Evolutionary conservation across 2,797 vertebrate species (phyloP), one percentile per base, ranked within the genome.

Genomic region (Pitangus sulphuratus): DNA sequence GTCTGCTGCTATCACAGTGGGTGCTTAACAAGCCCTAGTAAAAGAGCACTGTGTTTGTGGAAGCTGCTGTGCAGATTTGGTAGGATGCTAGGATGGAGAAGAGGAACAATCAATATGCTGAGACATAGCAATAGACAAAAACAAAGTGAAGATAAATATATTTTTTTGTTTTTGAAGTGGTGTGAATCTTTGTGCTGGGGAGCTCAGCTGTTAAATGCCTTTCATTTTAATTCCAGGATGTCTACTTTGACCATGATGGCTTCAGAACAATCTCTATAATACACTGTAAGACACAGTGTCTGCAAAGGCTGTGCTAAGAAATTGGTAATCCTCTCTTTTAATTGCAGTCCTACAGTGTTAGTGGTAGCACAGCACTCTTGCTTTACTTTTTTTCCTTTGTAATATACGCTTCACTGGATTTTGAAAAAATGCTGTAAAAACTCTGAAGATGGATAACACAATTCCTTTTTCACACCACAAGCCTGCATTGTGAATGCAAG

Each of bases 241-340:
- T 84, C 61, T 91, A 5, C 39, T 90, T 87, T 74, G 76, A 57
- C 51, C 17, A 3, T 51, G 40, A 79, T 60, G n/a, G 31, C 62
- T 83, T 91, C 51, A 82, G 78, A 87, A 79, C 42, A 57, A 56
- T 65, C 30, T 69, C 57, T 87, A 19, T 69, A 80, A 45, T 68
- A 71, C 17, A 28, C 60, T 75, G 12, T 84, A 86, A 84, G 62
- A 48, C 56, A 53, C 42, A 68, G 47, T 61, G 68, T 37, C 60
- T 94, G 44, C 40, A 58, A 79, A 95, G 50, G 51, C 76, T 57
- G 6, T 58, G 47, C 58, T 84, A 79, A 90, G 80, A 72, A 87
- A 84, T 33, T 48, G 44, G 45, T 89, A 90, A 90, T 91, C 57
- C 86, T 61, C 30, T 68, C 42, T 93, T 87, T 93, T 87, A 96